These are phyloP conservation scores for Chiridota heheva DNA, from an alignment of 35 echinoderm and acorn worm genomes.

Conservation along the genomic window DNA sequence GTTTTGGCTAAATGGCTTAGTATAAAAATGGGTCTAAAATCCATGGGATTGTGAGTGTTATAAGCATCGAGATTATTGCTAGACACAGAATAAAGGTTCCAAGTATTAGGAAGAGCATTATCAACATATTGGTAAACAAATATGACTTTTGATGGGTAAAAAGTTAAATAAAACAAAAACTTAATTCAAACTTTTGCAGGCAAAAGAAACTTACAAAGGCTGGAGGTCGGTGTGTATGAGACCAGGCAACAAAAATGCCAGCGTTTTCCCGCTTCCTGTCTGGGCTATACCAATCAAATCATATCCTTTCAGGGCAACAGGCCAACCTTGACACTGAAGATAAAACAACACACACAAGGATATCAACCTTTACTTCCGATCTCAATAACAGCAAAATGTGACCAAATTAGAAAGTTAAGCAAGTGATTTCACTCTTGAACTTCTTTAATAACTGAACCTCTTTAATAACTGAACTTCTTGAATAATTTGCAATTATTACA, in stretches of 20 bases:
- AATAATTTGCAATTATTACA: not conserved
- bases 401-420: not conserved
- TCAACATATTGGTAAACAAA: too few species aligned
- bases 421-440: not conserved
- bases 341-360: slow-evolving; percentile 3
- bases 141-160: too few species aligned
- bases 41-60: too few species aligned
- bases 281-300: slow-evolving; percentile 97
- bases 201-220: slow-evolving; percentile 71
- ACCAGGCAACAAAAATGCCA: slow-evolving; percentile 88
- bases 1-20: too few species aligned
- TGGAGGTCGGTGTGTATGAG: slow-evolving; percentile 92
- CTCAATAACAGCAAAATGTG: not conserved
- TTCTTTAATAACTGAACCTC: not conserved
- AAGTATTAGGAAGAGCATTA: too few species aligned
- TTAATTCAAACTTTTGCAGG: too few species aligned
- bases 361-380: not conserved
- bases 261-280: slow-evolving; percentile 93
- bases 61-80: too few species aligned
- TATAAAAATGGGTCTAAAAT: too few species aligned
- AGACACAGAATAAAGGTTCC: too few species aligned
- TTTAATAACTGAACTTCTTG: not conserved
- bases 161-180: too few species aligned
- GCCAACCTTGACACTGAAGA: slow-evolving; percentile 84
- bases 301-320: slow-evolving; percentile 77